These are phyloP conservation scores for Percopsis transmontana DNA, from an alignment of 2,113 vertebrate species.

Conservation along the genomic window DNA sequence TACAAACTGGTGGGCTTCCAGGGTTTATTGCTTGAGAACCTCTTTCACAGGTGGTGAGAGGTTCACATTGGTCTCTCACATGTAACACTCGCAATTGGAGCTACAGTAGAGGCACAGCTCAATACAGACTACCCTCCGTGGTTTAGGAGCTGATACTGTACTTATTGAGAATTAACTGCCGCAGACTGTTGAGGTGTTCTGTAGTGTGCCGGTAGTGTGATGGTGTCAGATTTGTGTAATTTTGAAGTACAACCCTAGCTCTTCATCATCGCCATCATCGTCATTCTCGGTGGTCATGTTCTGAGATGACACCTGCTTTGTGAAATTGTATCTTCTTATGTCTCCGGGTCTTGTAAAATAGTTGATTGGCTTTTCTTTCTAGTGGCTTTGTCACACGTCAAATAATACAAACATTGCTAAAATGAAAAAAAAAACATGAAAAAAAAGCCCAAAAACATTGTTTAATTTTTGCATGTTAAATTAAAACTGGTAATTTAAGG, in stretches of 20 bases:
- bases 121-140: conserved; percentile 64
- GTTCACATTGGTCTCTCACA: conserved; percentile 70
- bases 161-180: conserved; percentile 61
- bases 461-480: not conserved
- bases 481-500: not conserved
- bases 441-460: not conserved
- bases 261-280: not conserved
- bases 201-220: conserved; percentile 15
- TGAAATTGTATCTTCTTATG: conserved; percentile 6
- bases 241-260: not conserved
- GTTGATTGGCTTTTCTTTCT: not conserved
- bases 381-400: conserved; percentile 1
- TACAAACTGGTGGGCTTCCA: conserved; percentile 70
- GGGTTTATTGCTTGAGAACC: conserved; percentile 71
- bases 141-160: conserved; percentile 60
- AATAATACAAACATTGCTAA: no score
- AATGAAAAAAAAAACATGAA: not conserved
- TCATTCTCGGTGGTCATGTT: not conserved
- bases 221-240: conserved; percentile 21
- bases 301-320: conserved; percentile 12
- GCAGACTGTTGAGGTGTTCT: conserved; percentile 34
- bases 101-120: conserved; percentile 54
- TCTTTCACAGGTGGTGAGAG: conserved; percentile 73
- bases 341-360: not conserved
- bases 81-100: conserved; percentile 59